Conservation (phyloP, 2,797 vertebrate species). For the Pseudomugil tenellus region DNA sequence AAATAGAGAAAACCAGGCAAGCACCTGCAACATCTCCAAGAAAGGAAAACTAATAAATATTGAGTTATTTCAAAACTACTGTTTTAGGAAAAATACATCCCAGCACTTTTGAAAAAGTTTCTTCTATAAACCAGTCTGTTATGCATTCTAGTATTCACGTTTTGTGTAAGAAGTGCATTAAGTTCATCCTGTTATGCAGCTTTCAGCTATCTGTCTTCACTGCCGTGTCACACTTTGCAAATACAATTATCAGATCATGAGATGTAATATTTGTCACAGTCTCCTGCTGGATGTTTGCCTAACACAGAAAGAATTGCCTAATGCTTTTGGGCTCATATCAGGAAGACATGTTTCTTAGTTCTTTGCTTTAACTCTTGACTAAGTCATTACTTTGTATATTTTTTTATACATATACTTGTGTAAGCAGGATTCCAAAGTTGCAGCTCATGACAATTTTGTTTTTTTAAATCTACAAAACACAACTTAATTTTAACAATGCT, state of each 20-base stretch:
- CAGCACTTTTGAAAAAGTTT: not conserved
- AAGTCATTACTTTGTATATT: not conserved
- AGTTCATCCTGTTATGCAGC: not conserved
- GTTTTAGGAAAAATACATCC: not conserved
- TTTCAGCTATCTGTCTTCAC: conserved; percentile 6
- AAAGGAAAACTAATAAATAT: too few relatives aligned
- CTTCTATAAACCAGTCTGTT: not conserved
- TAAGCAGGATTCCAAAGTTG: not conserved
- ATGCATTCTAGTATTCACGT: not conserved
- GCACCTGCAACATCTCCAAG: too few relatives aligned
- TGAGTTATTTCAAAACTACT: not conserved
- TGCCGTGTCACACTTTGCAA: conserved; percentile 28
- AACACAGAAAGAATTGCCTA: conserved; percentile 37
- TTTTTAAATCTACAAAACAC: not conserved
- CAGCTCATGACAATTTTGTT: not conserved
- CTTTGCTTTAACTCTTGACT: not conserved
- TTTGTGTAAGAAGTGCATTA: not conserved
- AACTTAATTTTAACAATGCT: not conserved
- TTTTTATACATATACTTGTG: not conserved
- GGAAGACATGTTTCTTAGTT: not conserved
- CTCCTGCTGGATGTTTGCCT: conserved; percentile 27
- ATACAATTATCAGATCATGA: conserved; percentile 32
- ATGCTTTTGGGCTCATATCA: conserved; percentile 11
- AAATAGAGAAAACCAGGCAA: too few relatives aligned
- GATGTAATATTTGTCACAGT: conserved; percentile 32